These are phyloP conservation scores for Hetaerina titia DNA, from an alignment of 2,888 invertebrate species.

Conservation along the genomic window DNA sequence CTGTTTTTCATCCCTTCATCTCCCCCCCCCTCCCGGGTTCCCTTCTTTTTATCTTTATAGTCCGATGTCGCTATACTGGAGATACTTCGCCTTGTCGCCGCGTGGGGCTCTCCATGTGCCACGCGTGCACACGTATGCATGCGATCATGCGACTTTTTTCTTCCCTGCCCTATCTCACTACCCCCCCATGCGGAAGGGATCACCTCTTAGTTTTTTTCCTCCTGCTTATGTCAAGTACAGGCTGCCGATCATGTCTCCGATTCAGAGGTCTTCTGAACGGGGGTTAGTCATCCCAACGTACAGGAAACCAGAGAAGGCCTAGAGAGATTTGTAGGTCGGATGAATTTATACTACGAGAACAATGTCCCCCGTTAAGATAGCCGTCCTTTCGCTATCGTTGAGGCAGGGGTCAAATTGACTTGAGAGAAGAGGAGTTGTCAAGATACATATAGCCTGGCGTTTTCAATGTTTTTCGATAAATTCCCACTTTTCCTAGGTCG, in stretches of 20 bases:
- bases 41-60: neutral
- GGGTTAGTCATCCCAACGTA: neutral
- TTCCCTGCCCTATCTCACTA: slow-evolving; percentile 12
- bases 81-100: neutral
- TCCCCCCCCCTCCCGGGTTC: neutral
- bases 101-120: neutral
- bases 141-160: neutral
- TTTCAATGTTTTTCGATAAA: no score
- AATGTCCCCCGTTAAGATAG: no score
- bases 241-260: neutral
- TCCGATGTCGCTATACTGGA: neutral
- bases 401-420: no score
- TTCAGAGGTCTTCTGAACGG: neutral
- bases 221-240: neutral
- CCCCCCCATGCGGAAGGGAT: neutral
- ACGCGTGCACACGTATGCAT: neutral
- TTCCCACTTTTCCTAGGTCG: no score
- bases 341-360: no score
- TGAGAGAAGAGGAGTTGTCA: no score
- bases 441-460: no score
- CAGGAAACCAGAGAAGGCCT: neutral
- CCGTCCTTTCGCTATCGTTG: no score
- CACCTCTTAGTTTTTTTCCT: neutral
- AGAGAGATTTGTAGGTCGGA: no score
- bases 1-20: neutral